Conservation (phyloP, 2,888 invertebrate species). For the Tenodera sinensis region DNA sequence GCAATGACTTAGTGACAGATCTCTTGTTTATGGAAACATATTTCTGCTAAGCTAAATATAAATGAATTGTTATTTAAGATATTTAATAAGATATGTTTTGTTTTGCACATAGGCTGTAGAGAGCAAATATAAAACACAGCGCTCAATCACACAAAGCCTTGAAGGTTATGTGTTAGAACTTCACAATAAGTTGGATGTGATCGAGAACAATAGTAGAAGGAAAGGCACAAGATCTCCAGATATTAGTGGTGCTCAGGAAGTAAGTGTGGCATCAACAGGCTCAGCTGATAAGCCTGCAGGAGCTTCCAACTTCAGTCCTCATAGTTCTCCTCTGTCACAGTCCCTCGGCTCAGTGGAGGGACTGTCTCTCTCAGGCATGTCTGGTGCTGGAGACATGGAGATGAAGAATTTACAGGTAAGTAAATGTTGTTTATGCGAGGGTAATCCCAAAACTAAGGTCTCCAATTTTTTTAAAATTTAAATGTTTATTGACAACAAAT, state of each 20-base stretch:
- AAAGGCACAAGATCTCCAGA: conserved; percentile 21
- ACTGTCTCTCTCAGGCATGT: conserved; percentile 24
- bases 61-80: neutral
- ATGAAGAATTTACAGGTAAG: conserved; percentile 60
- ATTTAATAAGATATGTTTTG: neutral
- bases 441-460: no score
- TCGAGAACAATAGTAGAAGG: neutral
- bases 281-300: conserved; percentile 17
- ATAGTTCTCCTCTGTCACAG: conserved; percentile 32
- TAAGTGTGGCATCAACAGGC: conserved; percentile 22
- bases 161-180: conserved; percentile 56
- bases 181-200: conserved; percentile 44
- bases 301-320: conserved; percentile 27
- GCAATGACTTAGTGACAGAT: no score
- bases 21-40: no score
- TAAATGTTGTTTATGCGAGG: no score
- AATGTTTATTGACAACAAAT: no score
- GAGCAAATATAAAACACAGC: conserved; percentile 55
- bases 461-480: no score
- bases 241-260: conserved; percentile 22
- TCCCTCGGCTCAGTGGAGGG: conserved; percentile 32
- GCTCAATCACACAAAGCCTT: conserved; percentile 52
- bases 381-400: conserved; percentile 40
- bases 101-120: conserved; percentile 50
- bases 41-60: neutral